Percentiles rank a stretch among this genome's conserved stretches.
These are phyloP conservation scores for Pempheris klunzingeri DNA, from an alignment of 2,797 vertebrate species.

Conservation along the genomic window DNA sequence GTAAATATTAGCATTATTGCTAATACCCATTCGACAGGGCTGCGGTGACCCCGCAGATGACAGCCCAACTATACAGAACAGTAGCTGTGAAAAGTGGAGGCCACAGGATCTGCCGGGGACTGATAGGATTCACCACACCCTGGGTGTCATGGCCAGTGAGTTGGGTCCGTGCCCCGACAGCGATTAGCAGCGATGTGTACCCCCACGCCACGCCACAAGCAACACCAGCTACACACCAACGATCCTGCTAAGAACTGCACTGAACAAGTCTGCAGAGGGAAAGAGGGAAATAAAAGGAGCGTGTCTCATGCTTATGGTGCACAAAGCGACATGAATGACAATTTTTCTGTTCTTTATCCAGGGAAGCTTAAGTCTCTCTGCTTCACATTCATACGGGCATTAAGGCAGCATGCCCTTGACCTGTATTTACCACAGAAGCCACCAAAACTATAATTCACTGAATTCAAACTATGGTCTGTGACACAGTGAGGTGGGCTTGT, in stretches of 20 bases:
- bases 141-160: constrained; percentile 71
- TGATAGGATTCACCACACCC: constrained; percentile 75
- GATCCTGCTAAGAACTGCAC: constrained; percentile 38
- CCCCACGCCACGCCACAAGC: constrained; percentile 28
- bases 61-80: constrained; percentile 34
- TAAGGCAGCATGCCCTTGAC: constrained; percentile 57
- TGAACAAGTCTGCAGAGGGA: constrained; percentile 24
- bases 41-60: constrained; percentile 66
- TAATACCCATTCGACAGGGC: constrained; percentile 31
- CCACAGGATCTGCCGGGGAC: constrained; percentile 59
- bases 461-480: constrained; percentile 39
- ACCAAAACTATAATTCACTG: not conserved
- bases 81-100: constrained; percentile 41
- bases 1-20: constrained; percentile 40
- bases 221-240: constrained; percentile 44
- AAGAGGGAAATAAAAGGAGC: constrained; percentile 11
- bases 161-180: constrained; percentile 69
- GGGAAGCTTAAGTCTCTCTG: constrained; percentile 32
- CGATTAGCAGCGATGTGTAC: constrained; percentile 70
- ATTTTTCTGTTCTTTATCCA: constrained; percentile 25
- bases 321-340: constrained; percentile 20
- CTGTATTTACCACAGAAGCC: constrained; percentile 36
- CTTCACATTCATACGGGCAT: constrained; percentile 31
- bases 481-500: constrained; percentile 15
- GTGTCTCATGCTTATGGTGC: constrained; percentile 3